Conservation (phyloP, 2,797 vertebrate species). For the Champsocephalus gunnari region DNA sequence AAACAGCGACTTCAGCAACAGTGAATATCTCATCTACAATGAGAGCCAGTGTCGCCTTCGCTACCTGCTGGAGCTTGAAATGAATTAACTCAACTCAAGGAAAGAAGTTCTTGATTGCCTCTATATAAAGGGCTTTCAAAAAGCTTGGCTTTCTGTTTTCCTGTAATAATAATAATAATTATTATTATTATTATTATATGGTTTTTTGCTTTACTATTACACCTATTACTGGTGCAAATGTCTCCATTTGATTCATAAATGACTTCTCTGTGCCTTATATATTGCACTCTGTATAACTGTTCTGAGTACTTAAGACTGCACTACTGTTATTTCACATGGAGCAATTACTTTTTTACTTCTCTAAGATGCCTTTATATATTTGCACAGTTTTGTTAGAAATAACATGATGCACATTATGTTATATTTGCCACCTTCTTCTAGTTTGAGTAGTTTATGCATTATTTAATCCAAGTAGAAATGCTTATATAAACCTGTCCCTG, state of each 20-base stretch:
- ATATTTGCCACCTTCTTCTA: not conserved
- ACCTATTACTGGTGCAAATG: slow-evolving; percentile 7
- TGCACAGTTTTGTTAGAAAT: slow-evolving; percentile 17
- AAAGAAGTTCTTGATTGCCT: not conserved
- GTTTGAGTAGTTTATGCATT: not conserved
- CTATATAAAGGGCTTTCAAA: not conserved
- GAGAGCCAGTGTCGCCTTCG: slow-evolving; percentile 92
- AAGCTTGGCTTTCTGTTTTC: slow-evolving; percentile 25
- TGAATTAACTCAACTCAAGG: slow-evolving; percentile 46
- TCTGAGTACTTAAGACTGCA: slow-evolving; percentile 17
- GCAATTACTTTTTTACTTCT: not conserved
- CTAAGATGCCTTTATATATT: slow-evolving; percentile 2
- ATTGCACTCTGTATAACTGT: slow-evolving; percentile 19
- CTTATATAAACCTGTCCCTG: not conserved
- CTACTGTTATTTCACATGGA: not conserved
- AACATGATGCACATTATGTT: not conserved
- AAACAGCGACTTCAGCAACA: slow-evolving; percentile 84
- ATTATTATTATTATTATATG: not conserved
- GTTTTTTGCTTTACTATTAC: not conserved
- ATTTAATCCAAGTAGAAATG: slow-evolving; percentile 4
- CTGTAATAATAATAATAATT: not conserved
- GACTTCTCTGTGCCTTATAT: slow-evolving; percentile 64
- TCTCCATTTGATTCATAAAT: slow-evolving; percentile 8
- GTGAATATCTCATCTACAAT: slow-evolving; percentile 93
- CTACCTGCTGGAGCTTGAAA: slow-evolving; percentile 89